Conservation (phyloP, 1,140 invertebrate species). For the Ceratosolen fusciceps region DNA sequence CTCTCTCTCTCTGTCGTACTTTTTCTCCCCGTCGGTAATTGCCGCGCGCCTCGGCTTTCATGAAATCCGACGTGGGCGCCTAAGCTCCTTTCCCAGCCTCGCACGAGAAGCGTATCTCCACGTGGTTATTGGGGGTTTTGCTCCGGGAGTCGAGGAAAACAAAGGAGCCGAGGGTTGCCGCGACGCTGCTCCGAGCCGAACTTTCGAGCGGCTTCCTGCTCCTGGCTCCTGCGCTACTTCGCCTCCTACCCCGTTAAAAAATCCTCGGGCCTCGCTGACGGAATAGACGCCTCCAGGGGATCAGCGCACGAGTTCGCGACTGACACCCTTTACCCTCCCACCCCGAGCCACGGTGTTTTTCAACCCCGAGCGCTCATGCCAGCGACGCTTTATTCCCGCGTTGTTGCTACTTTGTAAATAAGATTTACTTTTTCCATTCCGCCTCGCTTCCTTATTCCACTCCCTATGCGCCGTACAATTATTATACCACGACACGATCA, state of each 20-base stretch:
- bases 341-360: too few relatives aligned
- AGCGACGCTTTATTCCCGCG: too few relatives aligned
- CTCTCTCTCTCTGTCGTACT: too few relatives aligned
- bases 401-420: too few relatives aligned
- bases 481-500: too few relatives aligned
- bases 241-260: neutral
- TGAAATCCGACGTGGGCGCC: constrained; percentile 34
- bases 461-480: too few relatives aligned
- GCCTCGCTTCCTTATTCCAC: neutral
- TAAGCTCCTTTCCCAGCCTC: constrained; percentile 16
- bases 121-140: neutral
- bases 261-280: neutral
- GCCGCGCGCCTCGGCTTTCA: neutral
- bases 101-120: neutral
- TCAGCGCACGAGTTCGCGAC: neutral
- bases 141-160: neutral
- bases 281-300: neutral
- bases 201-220: neutral
- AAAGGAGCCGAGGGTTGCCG: neutral
- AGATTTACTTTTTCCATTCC: neutral
- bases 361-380: too few relatives aligned
- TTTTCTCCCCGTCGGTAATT: constrained; percentile 4
- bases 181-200: neutral
- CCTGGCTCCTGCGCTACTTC: neutral
- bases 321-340: neutral